Percentiles rank a stretch among this genome's conserved stretches.
Evolutionary conservation across 2,113 vertebrate genomes (phyloP).

Genomic region (Azemiops feae): DNA sequence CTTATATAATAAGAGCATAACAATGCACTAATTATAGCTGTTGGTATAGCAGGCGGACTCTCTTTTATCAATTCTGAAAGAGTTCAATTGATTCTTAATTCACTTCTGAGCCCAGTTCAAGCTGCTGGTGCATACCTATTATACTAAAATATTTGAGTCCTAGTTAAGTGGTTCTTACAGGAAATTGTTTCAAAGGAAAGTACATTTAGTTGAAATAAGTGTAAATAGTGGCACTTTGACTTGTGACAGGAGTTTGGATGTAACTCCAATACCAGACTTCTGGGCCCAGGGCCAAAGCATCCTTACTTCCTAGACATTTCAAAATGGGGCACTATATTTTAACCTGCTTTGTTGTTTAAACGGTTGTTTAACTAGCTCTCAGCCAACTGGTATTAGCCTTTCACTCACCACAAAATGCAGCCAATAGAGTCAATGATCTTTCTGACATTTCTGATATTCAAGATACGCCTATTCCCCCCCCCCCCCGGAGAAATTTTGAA

Average conservation of each 20-base stretch:
- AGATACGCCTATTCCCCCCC: background rate
- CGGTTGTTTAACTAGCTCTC: background rate
- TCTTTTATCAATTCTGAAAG: background rate
- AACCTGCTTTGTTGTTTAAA: background rate
- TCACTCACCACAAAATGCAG: background rate
- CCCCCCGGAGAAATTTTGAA: background rate
- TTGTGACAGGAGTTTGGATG: background rate
- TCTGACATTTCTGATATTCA: background rate
- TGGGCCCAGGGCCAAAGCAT: background rate
- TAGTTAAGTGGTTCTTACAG: background rate
- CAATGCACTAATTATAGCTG: background rate
- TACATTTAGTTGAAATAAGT: background rate
- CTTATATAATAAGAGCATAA: background rate
- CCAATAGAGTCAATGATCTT: background rate
- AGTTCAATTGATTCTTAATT: background rate
- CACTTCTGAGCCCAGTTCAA: background rate
- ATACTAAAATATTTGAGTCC: background rate
- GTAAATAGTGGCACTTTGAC: background rate
- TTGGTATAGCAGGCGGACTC: background rate
- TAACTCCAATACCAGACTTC: background rate
- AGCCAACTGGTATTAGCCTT: background rate
- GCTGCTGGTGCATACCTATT: background rate
- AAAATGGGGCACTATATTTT: background rate
- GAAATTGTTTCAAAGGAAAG: background rate
- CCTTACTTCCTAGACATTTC: background rate